phyloP scores from a whole-genome alignment of 1,140 invertebrate species.

The Drosophila rhopaloa region DNA sequence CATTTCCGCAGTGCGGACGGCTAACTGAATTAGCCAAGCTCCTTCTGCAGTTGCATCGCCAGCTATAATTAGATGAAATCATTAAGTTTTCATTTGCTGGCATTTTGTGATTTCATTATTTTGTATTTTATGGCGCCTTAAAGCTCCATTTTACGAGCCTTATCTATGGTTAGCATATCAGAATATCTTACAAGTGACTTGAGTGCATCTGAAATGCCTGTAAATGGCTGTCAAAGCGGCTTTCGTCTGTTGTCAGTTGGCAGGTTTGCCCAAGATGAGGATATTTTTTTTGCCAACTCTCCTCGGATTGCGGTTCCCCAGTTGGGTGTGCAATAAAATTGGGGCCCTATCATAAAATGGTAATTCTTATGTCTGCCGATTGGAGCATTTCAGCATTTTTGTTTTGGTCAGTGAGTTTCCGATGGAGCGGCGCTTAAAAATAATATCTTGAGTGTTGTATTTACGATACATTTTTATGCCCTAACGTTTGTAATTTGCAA shows the following conservation, averaged over 20 bases:
- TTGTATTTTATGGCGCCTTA: slow-evolving; percentile 65
- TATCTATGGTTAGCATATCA: slow-evolving; percentile 30
- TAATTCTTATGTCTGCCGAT: slow-evolving; percentile 50
- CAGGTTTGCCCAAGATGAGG: not conserved
- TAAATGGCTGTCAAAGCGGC: slow-evolving; percentile 43
- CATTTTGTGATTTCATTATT: slow-evolving; percentile 76
- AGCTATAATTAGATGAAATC: slow-evolving; percentile 80
- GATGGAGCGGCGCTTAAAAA: slow-evolving; percentile 29
- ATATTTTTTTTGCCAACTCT: slow-evolving; percentile 13
- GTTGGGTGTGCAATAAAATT: slow-evolving; percentile 58
- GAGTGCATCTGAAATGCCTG: slow-evolving; percentile 51
- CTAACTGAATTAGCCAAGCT: slow-evolving; percentile 73
- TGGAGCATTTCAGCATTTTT: slow-evolving; percentile 28
- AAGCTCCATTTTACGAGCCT: slow-evolving; percentile 53
- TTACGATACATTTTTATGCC: slow-evolving; percentile 54
- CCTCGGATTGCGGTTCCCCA: slow-evolving; percentile 12
- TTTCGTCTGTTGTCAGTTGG: slow-evolving; percentile 42
- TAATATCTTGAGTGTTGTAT: slow-evolving; percentile 51
- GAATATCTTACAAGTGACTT: slow-evolving; percentile 36
- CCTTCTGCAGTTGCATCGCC: slow-evolving; percentile 35
- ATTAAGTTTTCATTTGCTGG: slow-evolving; percentile 76
- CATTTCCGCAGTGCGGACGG: slow-evolving; percentile 74
- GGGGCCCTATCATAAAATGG: slow-evolving; percentile 56
- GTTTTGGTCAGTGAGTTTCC: slow-evolving; percentile 38
- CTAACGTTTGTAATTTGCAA: slow-evolving; percentile 31